Evolutionary conservation across 2,113 vertebrate genomes (phyloP).

Genomic region (Pseudorectes ferrugineus): DNA sequence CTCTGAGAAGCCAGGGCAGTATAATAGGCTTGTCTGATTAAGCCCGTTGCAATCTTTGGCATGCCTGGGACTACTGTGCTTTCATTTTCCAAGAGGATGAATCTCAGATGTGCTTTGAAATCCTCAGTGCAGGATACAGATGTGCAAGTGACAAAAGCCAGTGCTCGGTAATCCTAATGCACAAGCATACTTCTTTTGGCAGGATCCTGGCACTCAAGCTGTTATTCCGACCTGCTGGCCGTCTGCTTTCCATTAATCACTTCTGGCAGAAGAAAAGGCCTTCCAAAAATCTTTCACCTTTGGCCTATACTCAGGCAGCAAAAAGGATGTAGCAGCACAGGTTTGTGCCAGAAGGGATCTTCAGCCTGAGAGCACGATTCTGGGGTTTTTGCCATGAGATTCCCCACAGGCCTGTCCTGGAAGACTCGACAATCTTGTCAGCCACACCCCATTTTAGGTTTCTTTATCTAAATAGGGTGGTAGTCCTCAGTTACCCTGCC

Average conservation of each 20-base stretch:
- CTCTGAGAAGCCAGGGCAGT: background rate
- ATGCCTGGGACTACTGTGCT: background rate
- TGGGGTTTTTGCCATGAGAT: background rate
- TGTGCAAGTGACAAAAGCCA: background rate
- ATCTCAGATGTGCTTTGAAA: background rate
- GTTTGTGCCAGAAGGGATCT: background rate
- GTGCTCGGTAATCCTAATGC: background rate
- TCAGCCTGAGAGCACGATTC: background rate
- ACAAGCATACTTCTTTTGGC: background rate
- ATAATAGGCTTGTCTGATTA: background rate
- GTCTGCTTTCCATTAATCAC: conserved; percentile 23
- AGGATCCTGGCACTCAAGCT: background rate
- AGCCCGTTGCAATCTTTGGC: background rate
- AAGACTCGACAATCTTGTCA: background rate
- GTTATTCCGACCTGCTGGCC: background rate
- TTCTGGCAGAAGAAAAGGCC: background rate
- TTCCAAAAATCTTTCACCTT: conserved; percentile 14
- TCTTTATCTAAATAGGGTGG: background rate
- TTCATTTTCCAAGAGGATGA: background rate
- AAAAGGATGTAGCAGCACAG: background rate
- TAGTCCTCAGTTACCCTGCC: background rate
- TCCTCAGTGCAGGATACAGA: background rate
- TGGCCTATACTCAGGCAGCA: background rate
- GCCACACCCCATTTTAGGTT: background rate
- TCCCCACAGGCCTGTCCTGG: background rate